phyloP scores from a whole-genome alignment of 2,797 vertebrate species.

The Fratercula arctica region DNA sequence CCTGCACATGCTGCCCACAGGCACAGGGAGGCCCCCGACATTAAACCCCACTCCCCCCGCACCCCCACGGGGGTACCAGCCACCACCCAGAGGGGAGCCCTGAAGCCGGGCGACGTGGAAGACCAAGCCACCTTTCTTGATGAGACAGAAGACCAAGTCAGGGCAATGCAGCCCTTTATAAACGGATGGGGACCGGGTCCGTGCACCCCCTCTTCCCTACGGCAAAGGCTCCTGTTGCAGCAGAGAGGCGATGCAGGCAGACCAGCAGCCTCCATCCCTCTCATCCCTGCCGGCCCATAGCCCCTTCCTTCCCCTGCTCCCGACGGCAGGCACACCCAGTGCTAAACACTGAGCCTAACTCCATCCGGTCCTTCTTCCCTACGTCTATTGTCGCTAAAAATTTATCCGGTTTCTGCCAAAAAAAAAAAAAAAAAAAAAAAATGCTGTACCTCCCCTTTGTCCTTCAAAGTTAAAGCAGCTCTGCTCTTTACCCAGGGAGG shows the following conservation, averaged over 20 bases:
- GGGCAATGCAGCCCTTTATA: neutral
- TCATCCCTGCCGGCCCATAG: fast-evolving
- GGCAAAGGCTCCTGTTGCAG: neutral
- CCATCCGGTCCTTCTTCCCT: slow-evolving; percentile 44
- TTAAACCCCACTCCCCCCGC: neutral
- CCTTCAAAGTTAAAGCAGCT: slow-evolving; percentile 48
- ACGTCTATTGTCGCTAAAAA: neutral
- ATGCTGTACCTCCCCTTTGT: neutral
- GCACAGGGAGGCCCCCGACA: neutral
- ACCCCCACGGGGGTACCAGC: neutral
- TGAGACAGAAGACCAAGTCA: neutral
- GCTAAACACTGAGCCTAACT: slow-evolving; percentile 6
- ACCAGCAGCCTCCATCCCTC: neutral
- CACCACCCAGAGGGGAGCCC: neutral
- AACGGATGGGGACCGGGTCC: neutral
- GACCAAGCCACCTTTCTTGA: neutral
- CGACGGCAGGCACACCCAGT: slow-evolving; percentile 7
- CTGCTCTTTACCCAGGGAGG: neutral
- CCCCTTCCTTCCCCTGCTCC: slow-evolving; percentile 46
- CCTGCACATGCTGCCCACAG: neutral
- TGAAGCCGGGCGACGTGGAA: neutral
- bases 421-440: neutral
- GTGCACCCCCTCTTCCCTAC: fast-evolving
- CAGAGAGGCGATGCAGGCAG: neutral
- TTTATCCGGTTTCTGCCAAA: neutral